Percentiles rank a stretch among this genome's conserved stretches.
Conservation (phyloP, 2,113 vertebrate species). For the Stictonetta naevosa region DNA sequence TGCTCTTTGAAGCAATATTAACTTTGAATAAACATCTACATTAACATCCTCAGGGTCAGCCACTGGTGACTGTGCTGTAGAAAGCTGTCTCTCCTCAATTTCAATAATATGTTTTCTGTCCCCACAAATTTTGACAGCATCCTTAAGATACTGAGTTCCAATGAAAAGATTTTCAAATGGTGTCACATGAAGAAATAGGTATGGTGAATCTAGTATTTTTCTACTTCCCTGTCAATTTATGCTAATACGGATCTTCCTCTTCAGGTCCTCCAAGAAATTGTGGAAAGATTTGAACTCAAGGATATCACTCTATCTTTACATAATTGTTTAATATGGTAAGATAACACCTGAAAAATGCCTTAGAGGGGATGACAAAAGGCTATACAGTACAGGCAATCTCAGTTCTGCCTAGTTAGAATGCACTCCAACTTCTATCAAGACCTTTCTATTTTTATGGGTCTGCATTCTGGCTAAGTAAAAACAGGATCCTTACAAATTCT, state of each 20-base stretch:
- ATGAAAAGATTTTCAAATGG: background rate
- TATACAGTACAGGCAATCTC: background rate
- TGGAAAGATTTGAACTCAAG: background rate
- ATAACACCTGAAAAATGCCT: background rate
- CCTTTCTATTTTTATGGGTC: constrained; percentile 63
- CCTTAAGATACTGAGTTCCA: background rate
- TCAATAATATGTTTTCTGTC: background rate
- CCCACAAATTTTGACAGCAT: background rate
- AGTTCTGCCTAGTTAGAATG: constrained; percentile 30
- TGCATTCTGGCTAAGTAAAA: constrained; percentile 72
- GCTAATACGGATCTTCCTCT: background rate
- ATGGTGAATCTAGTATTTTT: background rate
- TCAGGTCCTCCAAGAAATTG: background rate
- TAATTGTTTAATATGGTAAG: background rate
- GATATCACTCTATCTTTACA: background rate
- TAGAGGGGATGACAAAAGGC: background rate
- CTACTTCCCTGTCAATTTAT: background rate
- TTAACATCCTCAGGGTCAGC: background rate
- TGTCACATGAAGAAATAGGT: background rate
- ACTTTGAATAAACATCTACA: background rate
- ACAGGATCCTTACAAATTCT: constrained; percentile 74
- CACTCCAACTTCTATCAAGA: constrained; percentile 11
- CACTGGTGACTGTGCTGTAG: background rate
- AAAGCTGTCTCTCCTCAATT: background rate
- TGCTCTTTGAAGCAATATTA: background rate